Percentiles rank a stretch among this genome's conserved stretches.
Evolutionary conservation across 2,888 invertebrate genomes (phyloP).

Genomic region (Mythimna loreyi): DNA sequence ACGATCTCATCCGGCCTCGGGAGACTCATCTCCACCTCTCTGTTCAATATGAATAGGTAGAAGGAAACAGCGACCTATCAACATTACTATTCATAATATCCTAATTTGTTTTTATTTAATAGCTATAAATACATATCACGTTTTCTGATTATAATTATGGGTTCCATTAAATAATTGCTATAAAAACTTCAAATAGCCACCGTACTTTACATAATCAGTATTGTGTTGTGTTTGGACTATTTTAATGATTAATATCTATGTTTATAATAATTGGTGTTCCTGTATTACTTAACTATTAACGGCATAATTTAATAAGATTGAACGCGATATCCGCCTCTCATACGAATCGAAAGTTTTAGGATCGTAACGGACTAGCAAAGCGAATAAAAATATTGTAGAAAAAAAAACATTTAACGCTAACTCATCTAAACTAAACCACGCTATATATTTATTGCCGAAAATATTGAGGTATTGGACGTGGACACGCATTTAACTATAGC

Average conservation of each 20-base stretch:
- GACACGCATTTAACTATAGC: conserved; percentile 24
- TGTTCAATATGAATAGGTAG: conserved; percentile 3
- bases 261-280: conserved; percentile 38
- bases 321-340: background rate
- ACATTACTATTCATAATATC: conserved; percentile 30
- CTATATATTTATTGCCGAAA: conserved; percentile 25
- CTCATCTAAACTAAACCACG: conserved; percentile 50
- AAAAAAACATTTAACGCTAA: conserved; percentile 57
- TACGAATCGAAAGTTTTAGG: conserved; percentile 1
- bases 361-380: conserved; percentile 68
- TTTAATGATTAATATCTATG: conserved; percentile 26
- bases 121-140: conserved; percentile 52
- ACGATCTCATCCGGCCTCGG: background rate
- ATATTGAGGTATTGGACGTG: conserved; percentile 37
- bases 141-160: conserved; percentile 48
- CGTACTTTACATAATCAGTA: conserved; percentile 6
- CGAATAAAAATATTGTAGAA: conserved; percentile 51
- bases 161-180: conserved; percentile 31
- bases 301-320: conserved; percentile 2
- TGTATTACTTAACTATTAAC: conserved; percentile 17
- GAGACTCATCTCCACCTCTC: background rate
- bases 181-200: conserved; percentile 21
- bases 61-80: conserved; percentile 21
- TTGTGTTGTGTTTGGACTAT: conserved; percentile 28
- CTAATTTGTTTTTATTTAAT: conserved; percentile 53